These are phyloP conservation scores for Tenualosa ilisha DNA, from an alignment of 2,797 vertebrate genomes.

Conservation along the genomic window DNA sequence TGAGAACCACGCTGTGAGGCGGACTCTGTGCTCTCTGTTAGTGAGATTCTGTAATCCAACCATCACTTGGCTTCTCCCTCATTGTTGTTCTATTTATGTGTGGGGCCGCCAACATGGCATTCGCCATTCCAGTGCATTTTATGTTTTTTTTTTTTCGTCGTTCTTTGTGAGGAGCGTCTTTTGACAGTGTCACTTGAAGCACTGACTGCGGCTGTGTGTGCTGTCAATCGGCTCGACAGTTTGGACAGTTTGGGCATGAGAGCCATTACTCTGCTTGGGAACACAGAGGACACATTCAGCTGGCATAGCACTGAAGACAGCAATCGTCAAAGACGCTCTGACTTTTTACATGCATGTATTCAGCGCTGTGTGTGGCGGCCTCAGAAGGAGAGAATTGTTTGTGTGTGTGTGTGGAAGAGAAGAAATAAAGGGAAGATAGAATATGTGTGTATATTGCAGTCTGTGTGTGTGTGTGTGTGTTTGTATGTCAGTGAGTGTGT, in stretches of 20 bases:
- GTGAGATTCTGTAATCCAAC: constrained; percentile 39
- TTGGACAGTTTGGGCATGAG: constrained; percentile 19
- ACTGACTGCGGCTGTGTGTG: constrained; percentile 14
- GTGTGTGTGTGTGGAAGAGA: background rate
- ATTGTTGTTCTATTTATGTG: constrained; percentile 11
- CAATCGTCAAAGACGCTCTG: background rate
- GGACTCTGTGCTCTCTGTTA: constrained; percentile 48
- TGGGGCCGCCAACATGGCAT: constrained; percentile 3
- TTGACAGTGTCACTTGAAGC: constrained; percentile 23
- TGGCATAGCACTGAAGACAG: background rate
- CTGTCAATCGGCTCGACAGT: constrained; percentile 18
- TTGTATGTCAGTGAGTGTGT: constrained; percentile 18
- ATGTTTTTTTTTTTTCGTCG: background rate
- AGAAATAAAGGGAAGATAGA: background rate
- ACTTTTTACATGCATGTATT: constrained; percentile 25
- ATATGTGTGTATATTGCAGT: background rate
- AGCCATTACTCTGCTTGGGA: constrained; percentile 10
- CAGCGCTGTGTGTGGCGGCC: background rate
- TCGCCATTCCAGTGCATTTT: background rate
- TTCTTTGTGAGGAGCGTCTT: background rate
- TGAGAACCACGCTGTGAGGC: constrained; percentile 42
- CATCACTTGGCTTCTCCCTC: constrained; percentile 5
- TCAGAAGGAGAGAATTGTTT: background rate
- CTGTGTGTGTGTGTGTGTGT: constrained; percentile 15
- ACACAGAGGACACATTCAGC: background rate